These are phyloP conservation scores for Lonchura striata DNA, from an alignment of 2,113 vertebrate species.

Conservation along the genomic window DNA sequence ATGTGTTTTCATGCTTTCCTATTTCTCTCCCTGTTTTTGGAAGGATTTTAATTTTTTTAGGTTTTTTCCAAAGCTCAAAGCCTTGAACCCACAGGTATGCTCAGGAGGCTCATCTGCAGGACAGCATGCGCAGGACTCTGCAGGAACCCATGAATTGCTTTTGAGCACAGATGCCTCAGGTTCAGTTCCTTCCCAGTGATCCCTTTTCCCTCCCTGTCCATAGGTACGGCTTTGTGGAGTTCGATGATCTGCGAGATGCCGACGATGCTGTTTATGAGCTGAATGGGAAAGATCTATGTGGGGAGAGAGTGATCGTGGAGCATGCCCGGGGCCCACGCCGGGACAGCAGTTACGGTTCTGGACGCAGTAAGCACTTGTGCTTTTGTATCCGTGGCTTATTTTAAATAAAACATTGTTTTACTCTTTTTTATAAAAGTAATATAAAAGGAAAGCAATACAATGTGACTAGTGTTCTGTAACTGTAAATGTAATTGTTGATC, in stretches of 20 bases:
- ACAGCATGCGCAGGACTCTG: accelerated
- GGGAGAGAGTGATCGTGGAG: constrained; percentile 86
- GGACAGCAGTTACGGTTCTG: constrained; percentile 86
- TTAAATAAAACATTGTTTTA: constrained; percentile 42
- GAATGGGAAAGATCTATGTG: constrained; percentile 95
- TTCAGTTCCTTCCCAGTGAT: background rate
- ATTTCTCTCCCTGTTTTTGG: background rate
- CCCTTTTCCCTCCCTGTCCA: background rate
- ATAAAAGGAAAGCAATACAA: background rate
- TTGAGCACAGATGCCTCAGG: accelerated
- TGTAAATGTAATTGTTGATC: constrained; percentile 64
- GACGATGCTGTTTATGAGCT: constrained; percentile 97
- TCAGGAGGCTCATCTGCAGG: background rate
- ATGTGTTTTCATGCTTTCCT: background rate
- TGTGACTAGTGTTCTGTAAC: constrained; percentile 62
- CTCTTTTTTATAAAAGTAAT: background rate
- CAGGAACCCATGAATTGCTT: background rate
- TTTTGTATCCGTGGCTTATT: constrained; percentile 49
- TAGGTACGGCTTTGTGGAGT: constrained; percentile 97
- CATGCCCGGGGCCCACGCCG: constrained; percentile 85
- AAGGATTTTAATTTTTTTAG: background rate
- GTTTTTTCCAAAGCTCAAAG: background rate
- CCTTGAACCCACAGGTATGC: background rate
- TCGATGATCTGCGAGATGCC: constrained; percentile 93
- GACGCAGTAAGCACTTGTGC: constrained; percentile 88